Conservation (phyloP, 2,113 vertebrate species). For the Lucifuga dentata region DNA sequence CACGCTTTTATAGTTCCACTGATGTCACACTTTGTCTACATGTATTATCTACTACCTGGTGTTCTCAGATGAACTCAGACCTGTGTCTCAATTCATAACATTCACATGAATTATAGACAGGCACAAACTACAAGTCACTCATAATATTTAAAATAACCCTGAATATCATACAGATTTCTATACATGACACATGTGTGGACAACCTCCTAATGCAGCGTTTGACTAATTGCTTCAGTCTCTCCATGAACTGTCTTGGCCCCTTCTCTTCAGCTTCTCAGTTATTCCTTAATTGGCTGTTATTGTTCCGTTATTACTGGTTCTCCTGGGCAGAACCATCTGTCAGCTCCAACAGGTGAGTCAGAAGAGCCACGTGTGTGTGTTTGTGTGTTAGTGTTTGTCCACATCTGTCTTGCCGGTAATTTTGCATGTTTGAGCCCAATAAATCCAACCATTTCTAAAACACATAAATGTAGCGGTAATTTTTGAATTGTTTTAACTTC, state of each 20-base stretch:
- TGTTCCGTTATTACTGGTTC: conserved; percentile 72
- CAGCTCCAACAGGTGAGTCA: conserved; percentile 71
- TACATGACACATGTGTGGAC: conserved; percentile 1
- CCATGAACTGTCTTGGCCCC: conserved; percentile 60
- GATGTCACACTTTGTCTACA: conserved; percentile 6
- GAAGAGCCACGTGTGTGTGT: conserved; percentile 25
- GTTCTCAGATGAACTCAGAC: conserved; percentile 5
- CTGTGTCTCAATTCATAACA: neutral
- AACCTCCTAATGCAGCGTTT: conserved; percentile 62
- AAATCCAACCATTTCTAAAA: too few species aligned
- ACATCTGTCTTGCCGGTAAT: conserved; percentile 68
- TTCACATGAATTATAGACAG: neutral
- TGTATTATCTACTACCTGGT: conserved; percentile 12
- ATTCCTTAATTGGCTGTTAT: conserved; percentile 69
- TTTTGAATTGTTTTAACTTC: too few species aligned
- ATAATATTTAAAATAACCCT: conserved; percentile 11
- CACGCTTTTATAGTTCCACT: conserved; percentile 29
- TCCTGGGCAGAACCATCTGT: conserved; percentile 76
- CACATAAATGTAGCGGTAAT: too few species aligned
- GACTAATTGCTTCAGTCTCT: conserved; percentile 76
- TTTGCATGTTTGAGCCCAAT: too few species aligned
- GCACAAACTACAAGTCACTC: neutral
- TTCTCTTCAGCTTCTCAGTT: conserved; percentile 59
- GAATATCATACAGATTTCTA: neutral
- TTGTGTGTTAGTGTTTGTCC: conserved; percentile 28